Evolutionary conservation across 2,797 vertebrate genomes (phyloP), one percentile per base, ranked within the genome.

Genomic region (Sebastolobus altivelis): DNA sequence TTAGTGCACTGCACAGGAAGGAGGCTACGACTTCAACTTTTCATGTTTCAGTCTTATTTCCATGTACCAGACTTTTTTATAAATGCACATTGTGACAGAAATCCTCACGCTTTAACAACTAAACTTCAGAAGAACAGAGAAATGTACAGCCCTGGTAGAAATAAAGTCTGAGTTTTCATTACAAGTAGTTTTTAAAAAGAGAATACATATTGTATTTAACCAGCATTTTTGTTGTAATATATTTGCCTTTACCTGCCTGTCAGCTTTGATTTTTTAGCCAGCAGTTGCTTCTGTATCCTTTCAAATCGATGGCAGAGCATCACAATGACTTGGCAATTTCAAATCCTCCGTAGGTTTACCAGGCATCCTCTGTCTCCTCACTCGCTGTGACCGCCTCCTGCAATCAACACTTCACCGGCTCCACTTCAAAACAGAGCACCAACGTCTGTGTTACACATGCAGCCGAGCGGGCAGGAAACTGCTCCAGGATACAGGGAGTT

Each of bases 281-380:
- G 78, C 80, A 46, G 77, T 65, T 46, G 55, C 56, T 35, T 86
- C 82, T 72, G 67, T 67, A 52, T 84, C 82, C 81, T 75, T 76
- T 83, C 70, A 85, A 49, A 65, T 49, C 31, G 5, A 74, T 71
- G 40, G 74, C 83, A 79, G 72, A 89, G 78, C 88, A 89, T 90
- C 87, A 87, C 89, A 80, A 55, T 93, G 92, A 94, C 87, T 87
- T 81, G 46, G 93, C 94, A 88, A 37, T 92, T 94, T 91, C 2
- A 10, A 61, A 72, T 68, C 77, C 67, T 81, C 81, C n/a, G 43
- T 60, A 73, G 52, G 40, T 43, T 76, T 55, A 49, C 59, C 2
- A 25, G 62, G 35, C 82, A 78, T 80, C 84, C 31, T 43, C 5
- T 20, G 40, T 63, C 74, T 27, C 55, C 46, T 60, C 33, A 31